A percentile compares a stretch with the other conserved stretches of the same genome.
Conservation (phyloP, 2,888 invertebrate species). For the Tricholauxania praeusta region DNA sequence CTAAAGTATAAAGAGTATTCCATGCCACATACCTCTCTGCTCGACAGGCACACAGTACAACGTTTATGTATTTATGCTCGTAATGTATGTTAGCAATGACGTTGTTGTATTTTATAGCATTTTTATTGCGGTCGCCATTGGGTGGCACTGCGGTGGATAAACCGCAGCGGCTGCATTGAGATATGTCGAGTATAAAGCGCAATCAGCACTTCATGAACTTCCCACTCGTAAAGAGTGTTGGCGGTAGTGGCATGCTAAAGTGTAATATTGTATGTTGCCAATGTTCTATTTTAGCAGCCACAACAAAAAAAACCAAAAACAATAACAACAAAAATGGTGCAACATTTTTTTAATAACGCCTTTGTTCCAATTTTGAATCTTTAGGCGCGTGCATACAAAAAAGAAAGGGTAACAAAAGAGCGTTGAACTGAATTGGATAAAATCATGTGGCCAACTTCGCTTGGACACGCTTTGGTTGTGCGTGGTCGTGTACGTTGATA, state of each 20-base stretch:
- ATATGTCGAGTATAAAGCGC: slow-evolving; percentile 13
- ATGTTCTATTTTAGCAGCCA: background rate
- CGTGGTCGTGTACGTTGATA: too few relatives aligned
- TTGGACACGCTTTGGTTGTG: too few relatives aligned
- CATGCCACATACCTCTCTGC: background rate
- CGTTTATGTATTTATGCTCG: too few relatives aligned
- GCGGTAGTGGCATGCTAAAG: slow-evolving; percentile 6
- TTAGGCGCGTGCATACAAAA: too few relatives aligned
- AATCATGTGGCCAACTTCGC: too few relatives aligned
- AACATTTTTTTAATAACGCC: slow-evolving; percentile 32
- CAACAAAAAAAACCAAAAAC: background rate
- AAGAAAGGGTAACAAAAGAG: too few relatives aligned
- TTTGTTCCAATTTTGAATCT: slow-evolving; percentile 31
- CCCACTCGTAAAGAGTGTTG: background rate
- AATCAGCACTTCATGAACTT: slow-evolving; percentile 9
- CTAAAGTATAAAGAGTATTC: background rate
- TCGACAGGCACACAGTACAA: too few relatives aligned
- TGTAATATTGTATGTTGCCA: background rate
- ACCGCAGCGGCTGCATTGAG: background rate
- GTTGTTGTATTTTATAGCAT: slow-evolving; percentile 26
- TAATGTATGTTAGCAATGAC: slow-evolving; percentile 6
- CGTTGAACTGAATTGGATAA: too few relatives aligned
- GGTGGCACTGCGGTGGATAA: background rate
- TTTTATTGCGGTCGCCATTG: slow-evolving; percentile 31
- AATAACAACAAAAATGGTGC: slow-evolving; percentile 15